A percentile compares a stretch with the other conserved stretches of the same genome.
Evolutionary conservation across 2,888 invertebrate species (phyloP).

Genomic region (Eupelmus urozonus): DNA sequence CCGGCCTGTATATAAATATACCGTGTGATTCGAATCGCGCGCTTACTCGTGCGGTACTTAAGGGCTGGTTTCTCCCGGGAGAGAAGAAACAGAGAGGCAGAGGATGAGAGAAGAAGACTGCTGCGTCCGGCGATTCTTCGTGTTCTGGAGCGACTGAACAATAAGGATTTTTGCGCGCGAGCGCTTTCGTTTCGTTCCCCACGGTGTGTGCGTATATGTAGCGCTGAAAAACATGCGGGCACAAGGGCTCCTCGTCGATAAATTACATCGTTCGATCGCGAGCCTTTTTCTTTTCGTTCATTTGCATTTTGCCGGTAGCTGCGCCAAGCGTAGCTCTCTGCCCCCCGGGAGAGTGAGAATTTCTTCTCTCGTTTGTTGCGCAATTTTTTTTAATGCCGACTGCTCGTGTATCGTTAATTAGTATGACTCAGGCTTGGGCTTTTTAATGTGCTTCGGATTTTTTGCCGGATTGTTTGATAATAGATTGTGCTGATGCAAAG

Average conservation of each 20-base stretch:
- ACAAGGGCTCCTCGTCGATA: conserved; percentile 7
- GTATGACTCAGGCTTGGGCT: neutral
- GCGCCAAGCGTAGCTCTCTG: neutral
- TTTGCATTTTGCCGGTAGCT: conserved; percentile 30
- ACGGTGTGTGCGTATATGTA: neutral
- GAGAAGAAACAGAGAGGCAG: conserved; percentile 39
- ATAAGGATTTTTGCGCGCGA: conserved; percentile 50
- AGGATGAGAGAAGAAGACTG: neutral
- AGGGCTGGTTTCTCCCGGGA: conserved; percentile 60
- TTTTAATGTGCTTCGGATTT: neutral
- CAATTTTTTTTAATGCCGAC: neutral
- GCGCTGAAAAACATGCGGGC: neutral
- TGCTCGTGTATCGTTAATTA: conserved; percentile 3
- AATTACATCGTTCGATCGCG: conserved; percentile 13
- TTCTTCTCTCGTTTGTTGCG: neutral
- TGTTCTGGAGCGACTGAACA: conserved; percentile 40
- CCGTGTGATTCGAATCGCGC: conserved; percentile 62
- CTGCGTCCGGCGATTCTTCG: conserved; percentile 28
- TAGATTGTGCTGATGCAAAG: too few species aligned
- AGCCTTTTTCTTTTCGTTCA: conserved; percentile 11
- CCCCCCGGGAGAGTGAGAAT: neutral
- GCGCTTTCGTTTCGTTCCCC: conserved; percentile 20
- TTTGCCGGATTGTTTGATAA: too few species aligned
- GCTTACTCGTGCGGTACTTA: conserved; percentile 60
- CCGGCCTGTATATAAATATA: conserved; percentile 58